Percentiles rank a stretch among this genome's conserved stretches.
phyloP scores from a whole-genome alignment of 2,888 invertebrate genomes.

The Drosophila lacicola region DNA sequence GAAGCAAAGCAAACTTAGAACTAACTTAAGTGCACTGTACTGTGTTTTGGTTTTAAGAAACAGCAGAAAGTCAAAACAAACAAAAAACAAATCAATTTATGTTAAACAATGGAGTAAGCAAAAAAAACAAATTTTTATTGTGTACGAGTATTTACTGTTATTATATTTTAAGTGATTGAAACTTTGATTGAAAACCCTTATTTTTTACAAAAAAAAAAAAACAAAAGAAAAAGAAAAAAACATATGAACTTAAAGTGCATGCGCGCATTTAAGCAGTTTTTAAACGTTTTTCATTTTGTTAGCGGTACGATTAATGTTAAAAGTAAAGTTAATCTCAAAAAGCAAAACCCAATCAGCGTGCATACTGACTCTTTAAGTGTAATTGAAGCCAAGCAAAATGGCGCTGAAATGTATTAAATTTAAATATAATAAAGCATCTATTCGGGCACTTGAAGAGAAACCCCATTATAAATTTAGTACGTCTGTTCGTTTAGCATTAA shows the following conservation, averaged over 20 bases:
- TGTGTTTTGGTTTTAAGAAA: constrained; percentile 78
- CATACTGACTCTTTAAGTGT: constrained; percentile 51
- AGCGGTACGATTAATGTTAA: constrained; percentile 43
- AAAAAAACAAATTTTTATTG: constrained; percentile 59
- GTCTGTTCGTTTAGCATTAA: constrained; percentile 55
- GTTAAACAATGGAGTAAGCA: constrained; percentile 60
- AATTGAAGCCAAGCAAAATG: constrained; percentile 45
- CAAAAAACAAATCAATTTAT: constrained; percentile 41
- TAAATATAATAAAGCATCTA: constrained; percentile 40
- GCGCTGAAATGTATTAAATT: constrained; percentile 66
- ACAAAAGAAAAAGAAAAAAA: constrained; percentile 29
- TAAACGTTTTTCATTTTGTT: constrained; percentile 67
- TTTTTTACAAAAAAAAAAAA: constrained; percentile 54
- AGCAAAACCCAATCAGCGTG: constrained; percentile 30
- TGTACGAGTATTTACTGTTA: constrained; percentile 74
- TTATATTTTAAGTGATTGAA: constrained; percentile 74
- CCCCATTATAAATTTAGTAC: constrained; percentile 47
- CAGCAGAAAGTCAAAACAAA: constrained; percentile 40
- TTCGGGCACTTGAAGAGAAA: constrained; percentile 31
- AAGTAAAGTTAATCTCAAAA: constrained; percentile 33
- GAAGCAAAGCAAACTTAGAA: constrained; percentile 36
- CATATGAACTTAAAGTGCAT: constrained; percentile 45
- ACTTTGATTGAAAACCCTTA: constrained; percentile 52
- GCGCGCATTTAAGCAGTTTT: constrained; percentile 61
- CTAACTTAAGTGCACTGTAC: constrained; percentile 72